Base-by-base conservation (phyloP, 1,140 invertebrate genomes). In the Parapsyche elsis region DNA sequence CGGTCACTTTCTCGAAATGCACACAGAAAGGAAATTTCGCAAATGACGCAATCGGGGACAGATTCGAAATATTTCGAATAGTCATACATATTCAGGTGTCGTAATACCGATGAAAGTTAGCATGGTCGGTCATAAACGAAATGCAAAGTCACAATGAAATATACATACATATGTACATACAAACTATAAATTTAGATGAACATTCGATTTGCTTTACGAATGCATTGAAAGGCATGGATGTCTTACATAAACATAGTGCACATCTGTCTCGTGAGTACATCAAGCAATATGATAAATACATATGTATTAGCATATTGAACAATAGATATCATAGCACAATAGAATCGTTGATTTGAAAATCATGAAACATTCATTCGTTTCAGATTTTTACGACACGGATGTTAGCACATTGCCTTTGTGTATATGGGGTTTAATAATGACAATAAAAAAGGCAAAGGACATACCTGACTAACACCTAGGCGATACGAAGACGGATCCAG, bases 381-480 rank as follows among this genome's bases (percentile, higher is more conserved):
- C n/a, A n/a, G n/a, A n/a, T n/a, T n/a, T n/a, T n/a, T n/a, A n/a
- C n/a, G n/a, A n/a, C n/a, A n/a, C n/a, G n/a, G n/a, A n/a, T n/a
- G n/a, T n/a, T n/a, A n/a, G n/a, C n/a, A n/a, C n/a, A n/a, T n/a
- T n/a, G n/a, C n/a, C n/a, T n/a, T n/a, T n/a, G n/a, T n/a, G n/a
- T n/a, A n/a, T n/a, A n/a, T n/a, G n/a, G n/a, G n/a, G n/a, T n/a
- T n/a, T n/a, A n/a, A n/a, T n/a, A n/a, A n/a, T n/a, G n/a, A n/a
- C n/a, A 38, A 38, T 38, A 38, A 38, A 38, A 38, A 4, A 38
- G 7, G 7, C 30, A 59, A 59, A 59, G 1, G 21, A 89, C 92
- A 91, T 88, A 98, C 96, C 92, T 97, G 95, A 88, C 95, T 97
- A 67, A 97, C 91, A 12, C 97, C 97, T 30, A 98, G 93, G 75